Conservation (phyloP, 2,888 invertebrate species). For the Cotesia congregata region DNA sequence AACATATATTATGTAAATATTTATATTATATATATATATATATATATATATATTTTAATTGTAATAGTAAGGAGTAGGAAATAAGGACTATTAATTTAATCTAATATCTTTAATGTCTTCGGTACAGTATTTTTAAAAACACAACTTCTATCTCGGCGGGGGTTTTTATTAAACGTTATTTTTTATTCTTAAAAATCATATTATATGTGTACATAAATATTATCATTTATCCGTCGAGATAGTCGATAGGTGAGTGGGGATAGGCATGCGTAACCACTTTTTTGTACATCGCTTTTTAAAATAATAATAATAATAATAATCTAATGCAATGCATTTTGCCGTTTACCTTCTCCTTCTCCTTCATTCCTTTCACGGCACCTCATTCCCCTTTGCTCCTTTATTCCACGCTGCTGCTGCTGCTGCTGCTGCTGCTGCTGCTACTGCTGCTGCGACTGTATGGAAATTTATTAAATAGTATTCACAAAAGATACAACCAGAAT, state of each 20-base stretch:
- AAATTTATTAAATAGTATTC: slow-evolving; percentile 37
- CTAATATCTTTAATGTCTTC: slow-evolving; percentile 39
- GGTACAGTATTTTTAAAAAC: background rate
- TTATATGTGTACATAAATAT: slow-evolving; percentile 20
- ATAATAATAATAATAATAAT: slow-evolving; percentile 15
- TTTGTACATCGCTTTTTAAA: slow-evolving; percentile 43
- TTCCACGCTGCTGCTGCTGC: slow-evolving; percentile 31
- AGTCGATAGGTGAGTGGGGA: slow-evolving; percentile 41
- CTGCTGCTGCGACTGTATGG: slow-evolving; percentile 40
- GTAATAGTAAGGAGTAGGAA: background rate
- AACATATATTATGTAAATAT: slow-evolving; percentile 33
- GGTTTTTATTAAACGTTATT: slow-evolving; percentile 19
- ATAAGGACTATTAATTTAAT: slow-evolving; percentile 13
- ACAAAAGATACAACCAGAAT: slow-evolving; percentile 42
- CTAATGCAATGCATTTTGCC: background rate
- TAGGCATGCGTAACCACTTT: slow-evolving; percentile 40
- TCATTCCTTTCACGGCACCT: background rate
- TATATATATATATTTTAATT: background rate
- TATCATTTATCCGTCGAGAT: slow-evolving; percentile 31
- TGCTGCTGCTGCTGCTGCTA: slow-evolving; percentile 43
- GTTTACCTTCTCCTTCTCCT: background rate
- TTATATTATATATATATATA: slow-evolving; percentile 18
- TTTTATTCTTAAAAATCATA: background rate
- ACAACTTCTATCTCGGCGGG: slow-evolving; percentile 20
- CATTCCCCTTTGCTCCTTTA: background rate